Evolutionary conservation across 2,797 vertebrate species (phyloP).

Genomic region (Iguana delicatissima): DNA sequence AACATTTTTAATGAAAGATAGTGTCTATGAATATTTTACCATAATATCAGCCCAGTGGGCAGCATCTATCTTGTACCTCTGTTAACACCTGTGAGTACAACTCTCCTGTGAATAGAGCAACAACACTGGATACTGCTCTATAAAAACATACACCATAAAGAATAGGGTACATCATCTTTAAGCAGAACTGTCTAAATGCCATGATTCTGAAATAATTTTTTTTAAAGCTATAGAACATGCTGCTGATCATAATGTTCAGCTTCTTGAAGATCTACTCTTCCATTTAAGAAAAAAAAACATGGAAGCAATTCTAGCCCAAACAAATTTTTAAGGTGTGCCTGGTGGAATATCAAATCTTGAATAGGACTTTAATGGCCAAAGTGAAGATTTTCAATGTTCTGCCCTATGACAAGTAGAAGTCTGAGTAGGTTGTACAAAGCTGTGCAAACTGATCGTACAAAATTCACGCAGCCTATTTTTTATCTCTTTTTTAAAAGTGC

Average conservation of each 20-base stretch:
- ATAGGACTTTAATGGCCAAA: no score
- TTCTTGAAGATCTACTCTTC: neutral
- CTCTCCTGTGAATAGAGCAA: neutral
- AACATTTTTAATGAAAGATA: slow-evolving; percentile 28
- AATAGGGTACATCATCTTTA: neutral
- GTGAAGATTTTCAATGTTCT: neutral
- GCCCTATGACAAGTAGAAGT: neutral
- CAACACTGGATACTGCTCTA: neutral
- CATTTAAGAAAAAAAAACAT: neutral
- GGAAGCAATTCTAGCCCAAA: neutral
- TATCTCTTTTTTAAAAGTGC: neutral
- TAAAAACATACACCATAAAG: neutral
- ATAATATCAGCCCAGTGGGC: neutral
- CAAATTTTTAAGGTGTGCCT: neutral
- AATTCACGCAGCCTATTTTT: neutral
- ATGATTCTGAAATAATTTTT: neutral
- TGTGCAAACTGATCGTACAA: no score
- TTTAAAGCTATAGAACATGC: neutral
- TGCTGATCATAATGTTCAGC: neutral
- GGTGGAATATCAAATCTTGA: no score
- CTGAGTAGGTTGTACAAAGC: no score
- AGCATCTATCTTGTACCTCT: neutral
- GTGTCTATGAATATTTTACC: neutral
- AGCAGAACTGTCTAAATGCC: neutral
- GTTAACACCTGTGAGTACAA: neutral